A percentile compares a stretch with the other conserved stretches of the same genome.
Conservation (phyloP, 2,888 invertebrate genomes). For the Yponomeuta malinellus region DNA sequence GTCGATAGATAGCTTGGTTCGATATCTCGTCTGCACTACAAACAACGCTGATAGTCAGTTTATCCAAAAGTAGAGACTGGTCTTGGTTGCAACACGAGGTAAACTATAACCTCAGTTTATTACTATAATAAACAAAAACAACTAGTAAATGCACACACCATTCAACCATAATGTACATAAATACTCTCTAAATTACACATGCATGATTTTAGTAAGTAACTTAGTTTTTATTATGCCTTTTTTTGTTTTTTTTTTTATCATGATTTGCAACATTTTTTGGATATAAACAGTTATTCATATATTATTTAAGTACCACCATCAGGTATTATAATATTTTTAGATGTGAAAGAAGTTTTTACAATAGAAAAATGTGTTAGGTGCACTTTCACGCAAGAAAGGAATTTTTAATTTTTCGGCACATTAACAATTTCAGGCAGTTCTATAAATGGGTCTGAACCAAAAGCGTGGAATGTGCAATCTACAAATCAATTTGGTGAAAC, state of each 20-base stretch:
- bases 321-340: not conserved
- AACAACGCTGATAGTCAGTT: not conserved
- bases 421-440: slow-evolving; percentile 19
- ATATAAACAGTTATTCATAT: slow-evolving; percentile 21
- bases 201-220: slow-evolving; percentile 31
- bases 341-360: not conserved
- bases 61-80: not conserved
- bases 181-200: slow-evolving; percentile 28
- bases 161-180: slow-evolving; percentile 21
- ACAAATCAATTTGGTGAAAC: slow-evolving; percentile 26
- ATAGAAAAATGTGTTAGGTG: not conserved
- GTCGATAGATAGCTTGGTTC: no score
- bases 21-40: not conserved
- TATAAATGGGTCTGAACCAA: not conserved
- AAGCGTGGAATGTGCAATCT: slow-evolving; percentile 42
- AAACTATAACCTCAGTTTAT: not conserved
- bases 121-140: slow-evolving; percentile 17
- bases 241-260: slow-evolving; percentile 34
- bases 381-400: not conserved
- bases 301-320: slow-evolving; percentile 41
- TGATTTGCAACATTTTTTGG: slow-evolving; percentile 33
- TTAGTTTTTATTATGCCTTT: slow-evolving; percentile 49
- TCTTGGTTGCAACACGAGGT: not conserved
- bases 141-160: slow-evolving; percentile 31
- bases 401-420: not conserved